Conservation (phyloP, 2,888 invertebrate species). For the Zaprionus lineosus region DNA sequence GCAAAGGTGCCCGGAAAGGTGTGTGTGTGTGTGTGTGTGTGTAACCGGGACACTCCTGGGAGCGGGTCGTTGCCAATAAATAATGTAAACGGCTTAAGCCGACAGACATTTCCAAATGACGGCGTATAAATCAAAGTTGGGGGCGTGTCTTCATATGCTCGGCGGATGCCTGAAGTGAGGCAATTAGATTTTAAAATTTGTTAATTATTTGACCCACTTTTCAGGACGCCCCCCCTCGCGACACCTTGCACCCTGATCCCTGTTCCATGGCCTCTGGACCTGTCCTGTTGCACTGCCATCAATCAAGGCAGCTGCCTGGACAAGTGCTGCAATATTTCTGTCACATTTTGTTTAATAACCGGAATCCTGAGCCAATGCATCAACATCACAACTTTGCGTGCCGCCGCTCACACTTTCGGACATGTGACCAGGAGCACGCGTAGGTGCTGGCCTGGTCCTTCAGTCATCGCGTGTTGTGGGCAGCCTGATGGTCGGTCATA, state of each 20-base stretch:
- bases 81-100: constrained; percentile 76
- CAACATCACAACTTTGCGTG: constrained; percentile 65
- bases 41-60: too few relatives aligned
- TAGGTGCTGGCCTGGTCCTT: too few relatives aligned
- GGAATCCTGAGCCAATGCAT: constrained; percentile 76
- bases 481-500: constrained; percentile 44
- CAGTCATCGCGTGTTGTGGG: constrained; percentile 49
- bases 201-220: constrained; percentile 30
- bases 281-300: constrained; percentile 14
- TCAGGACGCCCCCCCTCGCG: background rate
- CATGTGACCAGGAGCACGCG: constrained; percentile 8
- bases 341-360: constrained; percentile 80
- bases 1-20: constrained; percentile 6
- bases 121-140: constrained; percentile 69
- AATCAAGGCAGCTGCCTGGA: constrained; percentile 44
- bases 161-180: constrained; percentile 41
- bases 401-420: constrained; percentile 5
- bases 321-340: constrained; percentile 76
- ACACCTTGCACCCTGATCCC: background rate
- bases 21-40: too few relatives aligned
- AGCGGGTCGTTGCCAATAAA: constrained; percentile 57
- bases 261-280: background rate
- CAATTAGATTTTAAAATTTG: constrained; percentile 45
- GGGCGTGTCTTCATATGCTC: constrained; percentile 39
- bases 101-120: constrained; percentile 44